A percentile compares a stretch with the other conserved stretches of the same genome.
phyloP scores from a whole-genome alignment of 2,797 vertebrate genomes.

The Onychomys arenicola region DNA sequence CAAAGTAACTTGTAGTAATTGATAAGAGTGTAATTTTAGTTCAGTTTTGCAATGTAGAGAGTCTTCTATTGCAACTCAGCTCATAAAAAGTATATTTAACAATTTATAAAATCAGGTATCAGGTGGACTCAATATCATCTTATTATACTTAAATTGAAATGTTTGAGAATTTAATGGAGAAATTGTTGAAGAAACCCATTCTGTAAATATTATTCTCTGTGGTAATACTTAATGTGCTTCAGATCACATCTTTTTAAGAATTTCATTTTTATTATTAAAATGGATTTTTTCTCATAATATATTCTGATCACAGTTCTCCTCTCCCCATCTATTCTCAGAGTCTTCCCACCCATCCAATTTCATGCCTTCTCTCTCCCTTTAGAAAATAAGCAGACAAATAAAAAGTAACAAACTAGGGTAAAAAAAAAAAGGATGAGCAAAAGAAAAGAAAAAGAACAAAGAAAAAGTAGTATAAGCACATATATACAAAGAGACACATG shows the following conservation, averaged over 20 bases:
- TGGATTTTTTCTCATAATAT: background rate
- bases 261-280: background rate
- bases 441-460: background rate
- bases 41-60: slow-evolving; percentile 28
- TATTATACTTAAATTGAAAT: slow-evolving; percentile 62
- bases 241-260: background rate
- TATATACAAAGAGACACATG: background rate
- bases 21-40: slow-evolving; percentile 33
- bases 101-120: slow-evolving; percentile 33
- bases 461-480: background rate
- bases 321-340: background rate
- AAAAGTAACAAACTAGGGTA: background rate
- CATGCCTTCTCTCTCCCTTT: background rate
- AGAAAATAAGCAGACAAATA: background rate
- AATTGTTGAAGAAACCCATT: slow-evolving; percentile 16
- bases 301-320: background rate
- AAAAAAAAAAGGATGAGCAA: background rate
- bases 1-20: slow-evolving; percentile 38
- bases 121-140: slow-evolving; percentile 28
- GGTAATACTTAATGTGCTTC: background rate
- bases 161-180: slow-evolving; percentile 63
- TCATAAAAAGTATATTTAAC: slow-evolving; percentile 62
- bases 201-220: slow-evolving; percentile 43
- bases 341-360: background rate
- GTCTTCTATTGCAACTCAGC: slow-evolving; percentile 45